Conservation (phyloP, 2,797 vertebrate species). For the Perodicticus potto region DNA sequence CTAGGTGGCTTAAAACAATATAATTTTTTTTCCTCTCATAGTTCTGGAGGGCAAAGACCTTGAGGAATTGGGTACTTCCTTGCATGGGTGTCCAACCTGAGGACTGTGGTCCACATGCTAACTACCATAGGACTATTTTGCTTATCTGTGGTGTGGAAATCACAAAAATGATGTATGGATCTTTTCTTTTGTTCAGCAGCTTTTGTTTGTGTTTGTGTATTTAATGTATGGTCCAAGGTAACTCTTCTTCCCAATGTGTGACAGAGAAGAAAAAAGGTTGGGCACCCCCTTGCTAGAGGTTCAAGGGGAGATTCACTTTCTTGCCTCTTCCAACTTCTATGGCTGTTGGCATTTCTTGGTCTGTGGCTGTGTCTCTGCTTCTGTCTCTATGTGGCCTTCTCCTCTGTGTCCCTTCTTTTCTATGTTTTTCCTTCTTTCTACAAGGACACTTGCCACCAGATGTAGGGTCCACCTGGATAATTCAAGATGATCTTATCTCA, state of each 20-base stretch:
- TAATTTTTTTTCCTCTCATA: neutral
- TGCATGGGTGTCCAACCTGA: too few relatives aligned
- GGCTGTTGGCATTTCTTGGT: neutral
- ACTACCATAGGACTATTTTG: too few relatives aligned
- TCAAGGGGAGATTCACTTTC: neutral
- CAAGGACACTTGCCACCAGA: neutral
- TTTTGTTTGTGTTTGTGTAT: too few relatives aligned
- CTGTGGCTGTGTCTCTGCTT: neutral
- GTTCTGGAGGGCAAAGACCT: neutral
- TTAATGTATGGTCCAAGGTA: too few relatives aligned
- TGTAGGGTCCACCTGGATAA: neutral
- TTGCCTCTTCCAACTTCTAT: neutral
- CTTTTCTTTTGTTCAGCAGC: too few relatives aligned
- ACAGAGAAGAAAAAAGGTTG: too few relatives aligned
- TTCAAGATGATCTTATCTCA: neutral
- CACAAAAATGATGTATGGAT: too few relatives aligned
- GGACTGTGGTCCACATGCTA: too few relatives aligned
- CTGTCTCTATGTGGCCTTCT: neutral
- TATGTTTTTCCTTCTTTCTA: neutral
- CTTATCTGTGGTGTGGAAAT: too few relatives aligned
- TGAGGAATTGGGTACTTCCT: neutral
- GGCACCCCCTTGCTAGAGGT: too few relatives aligned
- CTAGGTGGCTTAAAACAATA: neutral
- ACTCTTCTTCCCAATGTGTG: too few relatives aligned
- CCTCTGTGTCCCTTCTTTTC: neutral